Conservation (phyloP, 2,113 vertebrate species). For the Siniperca knerii region DNA sequence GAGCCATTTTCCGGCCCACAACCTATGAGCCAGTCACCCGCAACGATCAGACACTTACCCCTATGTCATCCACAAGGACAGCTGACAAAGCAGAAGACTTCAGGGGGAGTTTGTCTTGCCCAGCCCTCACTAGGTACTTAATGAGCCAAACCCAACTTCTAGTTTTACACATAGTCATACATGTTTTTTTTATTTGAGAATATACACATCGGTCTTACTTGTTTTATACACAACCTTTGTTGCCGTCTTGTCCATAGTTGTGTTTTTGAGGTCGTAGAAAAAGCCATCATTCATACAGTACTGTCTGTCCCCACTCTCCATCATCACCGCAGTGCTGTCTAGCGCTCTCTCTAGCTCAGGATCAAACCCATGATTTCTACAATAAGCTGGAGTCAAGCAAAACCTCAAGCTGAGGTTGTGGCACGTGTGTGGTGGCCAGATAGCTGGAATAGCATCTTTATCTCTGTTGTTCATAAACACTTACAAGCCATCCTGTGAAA, state of each 20-base stretch:
- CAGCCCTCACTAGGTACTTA: constrained; percentile 58
- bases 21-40: constrained; percentile 66
- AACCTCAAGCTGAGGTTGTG: constrained; percentile 24
- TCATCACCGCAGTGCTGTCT: constrained; percentile 33
- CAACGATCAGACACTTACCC: constrained; percentile 34
- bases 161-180: constrained; percentile 16
- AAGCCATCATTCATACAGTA: constrained; percentile 66
- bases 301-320: constrained; percentile 36
- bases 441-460: constrained; percentile 15
- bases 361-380: constrained; percentile 62
- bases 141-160: constrained; percentile 68
- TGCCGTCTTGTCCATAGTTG: constrained; percentile 38
- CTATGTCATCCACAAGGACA: constrained; percentile 27
- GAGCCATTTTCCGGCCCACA: constrained; percentile 67
- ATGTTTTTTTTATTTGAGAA: constrained; percentile 18
- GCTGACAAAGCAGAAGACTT: constrained; percentile 24
- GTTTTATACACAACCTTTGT: constrained; percentile 41
- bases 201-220: constrained; percentile 28
- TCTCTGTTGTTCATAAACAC: constrained; percentile 12
- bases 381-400: constrained; percentile 11
- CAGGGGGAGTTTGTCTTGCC: background rate
- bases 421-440: constrained; percentile 13
- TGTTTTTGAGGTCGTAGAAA: constrained; percentile 55
- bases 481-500: background rate
- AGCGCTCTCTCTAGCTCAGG: constrained; percentile 68